phyloP scores from a whole-genome alignment of 2,797 vertebrate genomes.

The Hippopotamyrus pictus region DNA sequence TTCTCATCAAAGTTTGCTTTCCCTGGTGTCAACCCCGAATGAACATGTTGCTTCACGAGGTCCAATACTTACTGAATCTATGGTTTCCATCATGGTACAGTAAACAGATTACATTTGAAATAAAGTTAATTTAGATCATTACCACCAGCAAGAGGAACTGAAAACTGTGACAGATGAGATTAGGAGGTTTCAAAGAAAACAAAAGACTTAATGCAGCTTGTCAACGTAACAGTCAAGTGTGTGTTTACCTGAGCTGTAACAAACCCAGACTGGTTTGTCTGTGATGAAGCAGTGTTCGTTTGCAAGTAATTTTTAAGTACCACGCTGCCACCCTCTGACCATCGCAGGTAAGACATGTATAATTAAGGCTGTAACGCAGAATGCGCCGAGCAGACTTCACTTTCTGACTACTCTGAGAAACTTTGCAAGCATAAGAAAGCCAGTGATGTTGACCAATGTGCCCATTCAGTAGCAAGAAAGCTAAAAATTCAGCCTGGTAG shows the following conservation, averaged over 20 bases:
- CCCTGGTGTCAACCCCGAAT: neutral
- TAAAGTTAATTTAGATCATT: neutral
- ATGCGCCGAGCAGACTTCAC: neutral
- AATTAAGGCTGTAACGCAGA: neutral
- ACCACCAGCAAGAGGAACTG: neutral
- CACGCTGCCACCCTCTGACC: neutral
- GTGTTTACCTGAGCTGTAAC: neutral
- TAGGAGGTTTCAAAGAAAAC: neutral
- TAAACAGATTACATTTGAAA: neutral
- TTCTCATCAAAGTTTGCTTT: neutral
- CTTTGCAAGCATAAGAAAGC: neutral
- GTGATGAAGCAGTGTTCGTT: neutral
- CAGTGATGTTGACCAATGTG: neutral
- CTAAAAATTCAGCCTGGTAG: neutral
- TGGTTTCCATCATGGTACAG: neutral
- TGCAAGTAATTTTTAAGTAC: neutral
- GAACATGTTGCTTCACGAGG: neutral
- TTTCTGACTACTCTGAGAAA: neutral
- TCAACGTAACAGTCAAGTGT: neutral
- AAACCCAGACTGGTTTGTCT: neutral
- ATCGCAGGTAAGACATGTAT: neutral
- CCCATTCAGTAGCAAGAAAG: neutral
- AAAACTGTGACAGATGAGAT: neutral
- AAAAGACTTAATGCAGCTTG: neutral
- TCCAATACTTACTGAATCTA: neutral